Percentiles rank a stretch among this genome's conserved stretches.
Evolutionary conservation across 2,888 invertebrate species (phyloP).

Genomic region (Nesidiocoris tenuis): DNA sequence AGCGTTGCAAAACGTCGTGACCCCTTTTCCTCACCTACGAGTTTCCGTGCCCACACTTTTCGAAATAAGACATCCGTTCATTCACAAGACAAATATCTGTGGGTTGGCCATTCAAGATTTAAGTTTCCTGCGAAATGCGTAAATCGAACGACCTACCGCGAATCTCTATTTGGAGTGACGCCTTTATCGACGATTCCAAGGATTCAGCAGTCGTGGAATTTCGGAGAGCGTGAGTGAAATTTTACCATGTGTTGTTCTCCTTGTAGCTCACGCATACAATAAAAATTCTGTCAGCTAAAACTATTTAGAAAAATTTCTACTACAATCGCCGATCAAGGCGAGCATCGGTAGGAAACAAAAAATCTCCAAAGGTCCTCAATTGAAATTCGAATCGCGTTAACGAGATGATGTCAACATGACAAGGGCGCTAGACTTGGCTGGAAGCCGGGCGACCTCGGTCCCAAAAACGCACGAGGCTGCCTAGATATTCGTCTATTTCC

Average conservation of each 20-base stretch:
- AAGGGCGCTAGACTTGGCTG: slow-evolving; percentile 2
- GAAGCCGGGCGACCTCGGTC: slow-evolving; percentile 9
- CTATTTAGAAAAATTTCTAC: background rate
- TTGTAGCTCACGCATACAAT: too few species aligned
- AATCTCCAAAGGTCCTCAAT: background rate
- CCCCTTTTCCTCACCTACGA: background rate
- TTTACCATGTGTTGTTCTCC: too few species aligned
- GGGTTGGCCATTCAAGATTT: background rate
- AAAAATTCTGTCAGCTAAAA: background rate
- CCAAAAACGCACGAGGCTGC: slow-evolving; percentile 1
- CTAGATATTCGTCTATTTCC: background rate
- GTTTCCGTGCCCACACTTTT: background rate
- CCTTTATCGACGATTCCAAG: too few species aligned
- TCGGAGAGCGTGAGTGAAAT: too few species aligned
- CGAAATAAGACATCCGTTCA: background rate
- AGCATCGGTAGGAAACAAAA: too few species aligned
- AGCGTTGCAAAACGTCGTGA: background rate
- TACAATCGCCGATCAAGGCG: background rate
- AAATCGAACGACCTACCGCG: background rate
- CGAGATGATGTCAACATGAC: slow-evolving; percentile 1
- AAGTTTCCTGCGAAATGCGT: background rate
- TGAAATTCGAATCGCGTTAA: background rate
- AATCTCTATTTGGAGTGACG: too few species aligned
- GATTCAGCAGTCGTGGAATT: too few species aligned
- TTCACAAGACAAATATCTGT: background rate